Conservation (phyloP, 2,113 vertebrate species). For the Triplophysa dalaica region DNA sequence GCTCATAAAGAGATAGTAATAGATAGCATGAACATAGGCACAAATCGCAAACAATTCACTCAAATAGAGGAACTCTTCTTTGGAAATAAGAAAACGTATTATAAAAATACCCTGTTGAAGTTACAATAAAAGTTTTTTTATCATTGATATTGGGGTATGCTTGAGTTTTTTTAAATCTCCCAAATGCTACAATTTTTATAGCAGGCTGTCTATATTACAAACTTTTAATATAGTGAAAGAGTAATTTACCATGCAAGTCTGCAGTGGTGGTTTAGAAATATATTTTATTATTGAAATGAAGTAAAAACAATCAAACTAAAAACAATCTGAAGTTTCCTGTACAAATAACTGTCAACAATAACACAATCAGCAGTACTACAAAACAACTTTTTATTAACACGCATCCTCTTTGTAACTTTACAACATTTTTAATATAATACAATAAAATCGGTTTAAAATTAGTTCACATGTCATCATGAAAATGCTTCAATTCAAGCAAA, state of each 20-base stretch:
- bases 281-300: neutral
- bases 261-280: neutral
- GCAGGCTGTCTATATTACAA: too few relatives aligned
- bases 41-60: too few relatives aligned
- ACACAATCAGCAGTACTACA: neutral
- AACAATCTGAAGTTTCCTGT: neutral
- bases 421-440: conserved; percentile 10
- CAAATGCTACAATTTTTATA: too few relatives aligned
- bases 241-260: neutral
- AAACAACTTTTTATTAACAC: conserved; percentile 1
- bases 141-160: too few relatives aligned
- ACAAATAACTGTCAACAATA: neutral
- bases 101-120: too few relatives aligned
- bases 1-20: too few relatives aligned
- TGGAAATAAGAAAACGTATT: too few relatives aligned
- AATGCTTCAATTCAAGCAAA: neutral
- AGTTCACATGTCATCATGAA: neutral
- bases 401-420: neutral
- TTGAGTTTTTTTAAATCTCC: too few relatives aligned
- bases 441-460: neutral
- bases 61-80: too few relatives aligned
- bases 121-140: too few relatives aligned
- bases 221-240: too few relatives aligned
- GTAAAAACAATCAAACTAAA: neutral
- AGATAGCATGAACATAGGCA: too few relatives aligned